Percentiles rank a stretch among this genome's conserved stretches.
These are phyloP conservation scores for Ophthalmolycus amberensis DNA, from an alignment of 2,113 vertebrate genomes.

Conservation along the genomic window DNA sequence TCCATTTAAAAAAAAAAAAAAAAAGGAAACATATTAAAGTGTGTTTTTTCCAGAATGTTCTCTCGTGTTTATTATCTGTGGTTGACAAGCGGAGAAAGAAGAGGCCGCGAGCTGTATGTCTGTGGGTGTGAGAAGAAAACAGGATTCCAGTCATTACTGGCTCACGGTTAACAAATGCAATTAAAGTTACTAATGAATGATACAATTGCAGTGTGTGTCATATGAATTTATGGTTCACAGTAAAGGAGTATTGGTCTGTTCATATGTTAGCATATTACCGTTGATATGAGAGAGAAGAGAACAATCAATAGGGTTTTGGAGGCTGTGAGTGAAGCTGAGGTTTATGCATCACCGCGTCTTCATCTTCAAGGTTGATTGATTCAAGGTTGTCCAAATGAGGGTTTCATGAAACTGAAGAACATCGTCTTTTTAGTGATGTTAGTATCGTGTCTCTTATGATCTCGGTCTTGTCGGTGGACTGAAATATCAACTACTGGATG, in stretches of 20 bases:
- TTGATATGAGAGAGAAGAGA: neutral
- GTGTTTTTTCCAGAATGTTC: constrained; percentile 59
- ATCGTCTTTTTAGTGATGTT: neutral
- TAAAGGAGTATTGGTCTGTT: constrained; percentile 9
- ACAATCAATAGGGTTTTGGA: constrained; percentile 3
- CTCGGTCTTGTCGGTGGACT: neutral
- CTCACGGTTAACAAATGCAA: constrained; percentile 70
- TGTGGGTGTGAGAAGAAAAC: constrained; percentile 71
- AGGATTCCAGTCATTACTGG: constrained; percentile 69
- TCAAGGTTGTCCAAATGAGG: neutral
- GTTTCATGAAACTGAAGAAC: neutral
- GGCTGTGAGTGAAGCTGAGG: neutral
- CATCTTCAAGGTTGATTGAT: neutral
- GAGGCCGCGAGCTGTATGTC: constrained; percentile 40
- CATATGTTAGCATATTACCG: neutral
- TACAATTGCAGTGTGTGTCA: constrained; percentile 38
- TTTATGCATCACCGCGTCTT: neutral
- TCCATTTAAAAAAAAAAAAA: constrained; percentile 56
- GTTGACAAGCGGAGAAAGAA: constrained; percentile 58
- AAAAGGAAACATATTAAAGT: constrained; percentile 52
- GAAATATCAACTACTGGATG: neutral
- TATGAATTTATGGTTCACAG: constrained; percentile 45
- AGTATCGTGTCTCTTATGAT: neutral
- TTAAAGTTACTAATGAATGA: constrained; percentile 64
- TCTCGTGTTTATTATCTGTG: constrained; percentile 70